Conservation (phyloP, 1,140 invertebrate species). For the Drosophila seguyi region DNA sequence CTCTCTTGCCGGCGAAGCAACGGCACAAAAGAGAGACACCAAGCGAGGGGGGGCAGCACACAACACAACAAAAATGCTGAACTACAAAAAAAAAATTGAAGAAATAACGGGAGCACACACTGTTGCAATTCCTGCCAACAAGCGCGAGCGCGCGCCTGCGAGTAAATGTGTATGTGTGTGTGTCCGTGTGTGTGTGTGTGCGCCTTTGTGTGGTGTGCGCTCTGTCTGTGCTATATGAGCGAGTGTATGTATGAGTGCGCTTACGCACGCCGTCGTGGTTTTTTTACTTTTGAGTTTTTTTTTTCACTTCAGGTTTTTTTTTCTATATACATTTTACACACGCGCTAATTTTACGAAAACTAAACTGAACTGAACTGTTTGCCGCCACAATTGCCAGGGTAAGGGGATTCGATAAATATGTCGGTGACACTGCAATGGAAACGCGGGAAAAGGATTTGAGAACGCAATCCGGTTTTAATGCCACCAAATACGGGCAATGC, state of each 20-base stretch:
- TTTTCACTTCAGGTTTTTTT: background rate
- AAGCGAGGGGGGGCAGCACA: constrained; percentile 41
- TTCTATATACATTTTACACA: constrained; percentile 14
- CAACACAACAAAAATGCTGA: constrained; percentile 39
- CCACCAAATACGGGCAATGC: constrained; percentile 41
- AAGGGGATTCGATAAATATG: background rate
- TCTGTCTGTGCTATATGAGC: constrained; percentile 18
- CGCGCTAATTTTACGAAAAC: constrained; percentile 8
- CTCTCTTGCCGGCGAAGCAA: constrained; percentile 46
- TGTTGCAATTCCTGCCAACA: constrained; percentile 58
- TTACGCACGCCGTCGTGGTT: constrained; percentile 33
- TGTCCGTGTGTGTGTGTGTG: constrained; percentile 15
- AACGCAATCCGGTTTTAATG: constrained; percentile 13
- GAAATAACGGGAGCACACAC: constrained; percentile 53
- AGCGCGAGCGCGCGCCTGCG: constrained; percentile 17
- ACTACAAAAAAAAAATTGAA: constrained; percentile 38
- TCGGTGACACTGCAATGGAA: constrained; percentile 17
- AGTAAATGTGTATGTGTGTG: constrained; percentile 12
- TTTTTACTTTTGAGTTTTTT: constrained; percentile 1
- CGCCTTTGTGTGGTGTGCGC: no score
- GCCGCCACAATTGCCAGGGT: constrained; percentile 10
- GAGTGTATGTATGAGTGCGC: constrained; percentile 20
- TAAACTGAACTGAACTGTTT: constrained; percentile 10
- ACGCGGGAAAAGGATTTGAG: constrained; percentile 36
- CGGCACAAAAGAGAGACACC: constrained; percentile 43